Percentiles rank a stretch among this genome's conserved stretches.
Conservation (phyloP, 2,888 invertebrate genomes). For the Cataglyphis rosenhaueri region DNA sequence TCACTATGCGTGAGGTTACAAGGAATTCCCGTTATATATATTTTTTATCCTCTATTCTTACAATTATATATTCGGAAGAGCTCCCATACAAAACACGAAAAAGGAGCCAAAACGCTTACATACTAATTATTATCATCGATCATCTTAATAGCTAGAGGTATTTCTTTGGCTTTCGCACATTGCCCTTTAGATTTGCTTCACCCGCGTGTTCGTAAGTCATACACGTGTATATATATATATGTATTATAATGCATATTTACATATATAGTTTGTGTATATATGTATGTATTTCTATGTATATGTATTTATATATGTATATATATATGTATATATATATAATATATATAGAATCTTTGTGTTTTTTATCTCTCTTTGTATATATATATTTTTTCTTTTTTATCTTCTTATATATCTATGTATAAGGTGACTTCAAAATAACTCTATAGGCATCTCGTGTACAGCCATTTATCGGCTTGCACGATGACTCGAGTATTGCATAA, state of each 20-base stretch:
- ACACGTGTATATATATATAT: slow-evolving; percentile 55
- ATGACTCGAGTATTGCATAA: slow-evolving; percentile 76
- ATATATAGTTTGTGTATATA: slow-evolving; percentile 45
- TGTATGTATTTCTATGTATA: slow-evolving; percentile 9
- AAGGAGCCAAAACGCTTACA: slow-evolving; percentile 77
- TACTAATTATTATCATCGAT: slow-evolving; percentile 85
- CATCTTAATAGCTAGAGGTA: slow-evolving; percentile 73
- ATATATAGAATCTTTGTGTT: slow-evolving; percentile 52
- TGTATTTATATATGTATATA: slow-evolving; percentile 19
- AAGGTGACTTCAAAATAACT: slow-evolving; percentile 77
- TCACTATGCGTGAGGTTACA: slow-evolving; percentile 20
- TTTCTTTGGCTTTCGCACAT: slow-evolving; percentile 50
- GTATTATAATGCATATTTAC: slow-evolving; percentile 61
- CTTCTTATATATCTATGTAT: slow-evolving; percentile 49
- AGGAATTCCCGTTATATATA: slow-evolving; percentile 26
- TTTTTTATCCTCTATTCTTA: slow-evolving; percentile 49
- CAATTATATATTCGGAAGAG: slow-evolving; percentile 41
- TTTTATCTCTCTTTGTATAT: slow-evolving; percentile 44
- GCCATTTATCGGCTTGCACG: slow-evolving; percentile 67
- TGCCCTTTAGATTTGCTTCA: slow-evolving; percentile 44
- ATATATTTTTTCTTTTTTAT: slow-evolving; percentile 40
- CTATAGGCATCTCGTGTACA: slow-evolving; percentile 77
- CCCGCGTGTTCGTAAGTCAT: slow-evolving; percentile 44
- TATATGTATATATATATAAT: slow-evolving; percentile 36
- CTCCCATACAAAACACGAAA: slow-evolving; percentile 37